phyloP scores from a whole-genome alignment of 2,797 vertebrate species.

The Podargus strigoides region DNA sequence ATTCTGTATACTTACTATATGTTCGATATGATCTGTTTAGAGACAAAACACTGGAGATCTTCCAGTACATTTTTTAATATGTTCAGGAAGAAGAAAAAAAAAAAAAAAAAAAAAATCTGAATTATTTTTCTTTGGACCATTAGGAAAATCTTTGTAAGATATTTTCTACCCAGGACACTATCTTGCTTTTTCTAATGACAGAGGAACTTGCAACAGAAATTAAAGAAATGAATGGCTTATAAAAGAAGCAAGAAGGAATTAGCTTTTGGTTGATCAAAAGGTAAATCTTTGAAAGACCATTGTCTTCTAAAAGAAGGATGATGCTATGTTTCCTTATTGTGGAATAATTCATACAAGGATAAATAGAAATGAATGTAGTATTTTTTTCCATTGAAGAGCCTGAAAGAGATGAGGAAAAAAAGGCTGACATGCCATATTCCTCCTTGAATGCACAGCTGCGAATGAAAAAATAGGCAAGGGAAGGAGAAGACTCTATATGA shows the following conservation, averaged over 20 bases:
- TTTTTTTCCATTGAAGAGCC: not conserved
- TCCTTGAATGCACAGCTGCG: not conserved
- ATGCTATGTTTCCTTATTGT: not conserved
- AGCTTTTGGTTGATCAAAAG: not conserved
- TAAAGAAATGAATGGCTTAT: not conserved
- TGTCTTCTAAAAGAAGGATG: not conserved
- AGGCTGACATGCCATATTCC: not conserved
- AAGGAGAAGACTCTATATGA: not conserved
- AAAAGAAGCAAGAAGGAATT: not conserved
- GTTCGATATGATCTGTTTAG: not conserved
- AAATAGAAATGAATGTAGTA: not conserved
- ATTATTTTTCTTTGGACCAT: not conserved
- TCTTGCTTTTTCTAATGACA: not conserved
- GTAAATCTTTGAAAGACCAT: not conserved
- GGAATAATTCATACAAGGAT: not conserved
- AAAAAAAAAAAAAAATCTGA: not conserved
- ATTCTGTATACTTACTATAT: not conserved
- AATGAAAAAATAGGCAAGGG: not conserved
- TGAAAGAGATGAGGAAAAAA: not conserved
- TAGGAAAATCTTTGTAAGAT: not conserved
- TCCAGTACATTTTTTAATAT: not conserved
- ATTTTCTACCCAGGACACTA: not conserved
- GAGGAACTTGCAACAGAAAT: not conserved
- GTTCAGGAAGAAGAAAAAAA: not conserved
- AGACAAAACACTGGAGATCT: not conserved